Percentiles rank a stretch among this genome's conserved stretches.
Evolutionary conservation across 2,888 invertebrate species (phyloP).

Genomic region (Coelogynopora nodosa): DNA sequence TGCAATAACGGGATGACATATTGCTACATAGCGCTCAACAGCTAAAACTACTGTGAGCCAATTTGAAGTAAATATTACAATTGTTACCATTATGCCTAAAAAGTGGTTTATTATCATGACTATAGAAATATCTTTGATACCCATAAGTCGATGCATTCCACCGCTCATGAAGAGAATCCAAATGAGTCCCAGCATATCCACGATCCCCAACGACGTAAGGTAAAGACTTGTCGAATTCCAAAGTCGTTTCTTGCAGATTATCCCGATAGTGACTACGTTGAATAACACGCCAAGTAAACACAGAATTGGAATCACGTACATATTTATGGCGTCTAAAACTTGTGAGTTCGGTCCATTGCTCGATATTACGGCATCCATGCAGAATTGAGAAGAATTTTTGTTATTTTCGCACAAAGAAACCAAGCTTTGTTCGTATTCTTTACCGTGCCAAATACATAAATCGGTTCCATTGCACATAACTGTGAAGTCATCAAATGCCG

Average conservation of each 20-base stretch:
- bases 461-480: too few species aligned
- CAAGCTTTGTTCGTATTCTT: too few species aligned
- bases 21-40: slow-evolving; percentile 29
- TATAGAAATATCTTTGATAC: not conserved
- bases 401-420: too few species aligned
- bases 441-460: too few species aligned
- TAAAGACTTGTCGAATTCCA: slow-evolving; percentile 32
- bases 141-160: not conserved
- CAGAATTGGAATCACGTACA: not conserved
- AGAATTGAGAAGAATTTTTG: too few species aligned
- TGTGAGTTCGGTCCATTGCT: too few species aligned
- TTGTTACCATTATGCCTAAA: not conserved
- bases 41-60: slow-evolving; percentile 21
- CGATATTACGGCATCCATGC: too few species aligned
- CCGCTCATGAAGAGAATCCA: not conserved
- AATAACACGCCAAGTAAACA: not conserved
- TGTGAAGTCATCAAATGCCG: too few species aligned
- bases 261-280: slow-evolving; percentile 6
- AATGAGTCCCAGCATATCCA: not conserved
- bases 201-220: not conserved
- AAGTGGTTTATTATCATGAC: not conserved
- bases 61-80: not conserved
- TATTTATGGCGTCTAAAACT: not conserved
- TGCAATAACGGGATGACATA: slow-evolving; percentile 17
- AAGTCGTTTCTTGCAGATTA: not conserved